Evolutionary conservation across 2,113 vertebrate species (phyloP), one percentile per base, ranked within the genome.

Genomic region (Cryptomyrus ogoouensis): DNA sequence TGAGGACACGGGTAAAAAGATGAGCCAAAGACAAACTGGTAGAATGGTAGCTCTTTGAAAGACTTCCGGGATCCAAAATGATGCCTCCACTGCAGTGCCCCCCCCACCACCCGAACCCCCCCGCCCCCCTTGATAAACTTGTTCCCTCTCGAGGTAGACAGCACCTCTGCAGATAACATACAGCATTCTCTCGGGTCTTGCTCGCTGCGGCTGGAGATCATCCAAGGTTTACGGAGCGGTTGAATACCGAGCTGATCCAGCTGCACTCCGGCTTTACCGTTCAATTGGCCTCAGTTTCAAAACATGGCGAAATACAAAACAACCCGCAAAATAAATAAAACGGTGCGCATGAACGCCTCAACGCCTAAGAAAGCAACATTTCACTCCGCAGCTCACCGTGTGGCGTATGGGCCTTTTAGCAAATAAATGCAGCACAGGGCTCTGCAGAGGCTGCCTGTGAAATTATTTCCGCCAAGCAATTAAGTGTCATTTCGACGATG

Each of bases 401-500:
- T 91, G 90, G 56, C 24, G 50, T 17, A 47, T 88, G 62, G n/a
- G 44, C 50, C 62, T 83, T 44, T 66, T 35, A 17, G 21, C 50
- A 42, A 58, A 83, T 17, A 66, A 50, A 47, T 35, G 77, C 35
- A 77, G 88, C 46, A 91, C 91, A 15, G 90, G 91, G 74, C 91
- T 89, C 88, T 49, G 74, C 92, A 84, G 35, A 80, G 91, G 80
- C 84, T 66, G 91, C 92, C 93, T 92, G 56, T 46, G 91, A 91
- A 92, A 90, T 90, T 84, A 39, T 92, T 83, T 91, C 77, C 93
- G 58, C 91, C 70, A 88, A 15, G 92, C 94, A 94, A 95, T 95
- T 95, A 95, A 95, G 93, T 88, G 89, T 91, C 94, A 95, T 94
- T 95, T 93, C 89, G 91, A 90, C 91, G 90, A 91, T 91, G 19